phyloP scores from a whole-genome alignment of 1,140 invertebrate species.

The Zaprionus vittiger region DNA sequence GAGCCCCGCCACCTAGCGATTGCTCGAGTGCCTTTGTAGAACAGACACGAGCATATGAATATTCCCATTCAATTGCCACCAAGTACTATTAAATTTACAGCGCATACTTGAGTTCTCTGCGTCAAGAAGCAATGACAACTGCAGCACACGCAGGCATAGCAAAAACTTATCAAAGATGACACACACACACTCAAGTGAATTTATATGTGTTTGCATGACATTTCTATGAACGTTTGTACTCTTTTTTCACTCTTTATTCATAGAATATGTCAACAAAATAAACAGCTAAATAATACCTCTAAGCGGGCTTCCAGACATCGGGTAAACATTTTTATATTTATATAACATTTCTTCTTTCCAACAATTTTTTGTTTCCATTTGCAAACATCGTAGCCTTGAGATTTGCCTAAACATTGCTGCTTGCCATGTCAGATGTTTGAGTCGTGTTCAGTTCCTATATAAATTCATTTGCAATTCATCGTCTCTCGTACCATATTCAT shows the following conservation, averaged over 20 bases:
- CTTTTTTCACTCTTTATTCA: not conserved
- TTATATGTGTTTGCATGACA: too few relatives aligned
- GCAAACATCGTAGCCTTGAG: not conserved
- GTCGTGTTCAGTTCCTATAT: not conserved
- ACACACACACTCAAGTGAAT: not conserved
- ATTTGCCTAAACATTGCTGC: not conserved
- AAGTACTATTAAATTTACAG: not conserved
- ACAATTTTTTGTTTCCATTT: not conserved
- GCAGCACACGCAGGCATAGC: not conserved
- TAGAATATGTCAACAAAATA: not conserved
- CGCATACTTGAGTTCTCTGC: not conserved
- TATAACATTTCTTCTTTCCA: not conserved
- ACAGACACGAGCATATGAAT: not conserved
- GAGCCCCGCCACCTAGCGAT: not conserved
- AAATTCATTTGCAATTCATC: not conserved
- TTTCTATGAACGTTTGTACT: not conserved
- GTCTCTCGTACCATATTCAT: not conserved
- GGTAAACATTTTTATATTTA: not conserved
- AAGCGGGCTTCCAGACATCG: not conserved
- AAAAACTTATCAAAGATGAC: not conserved
- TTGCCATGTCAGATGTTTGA: not conserved
- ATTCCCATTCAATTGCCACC: conserved; percentile 16
- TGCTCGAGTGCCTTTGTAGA: conserved; percentile 10
- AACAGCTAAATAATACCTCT: not conserved
- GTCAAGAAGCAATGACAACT: conserved; percentile 23